Evolutionary conservation across 2,113 vertebrate genomes (phyloP).

Genomic region (Microcebus jonahi): DNA sequence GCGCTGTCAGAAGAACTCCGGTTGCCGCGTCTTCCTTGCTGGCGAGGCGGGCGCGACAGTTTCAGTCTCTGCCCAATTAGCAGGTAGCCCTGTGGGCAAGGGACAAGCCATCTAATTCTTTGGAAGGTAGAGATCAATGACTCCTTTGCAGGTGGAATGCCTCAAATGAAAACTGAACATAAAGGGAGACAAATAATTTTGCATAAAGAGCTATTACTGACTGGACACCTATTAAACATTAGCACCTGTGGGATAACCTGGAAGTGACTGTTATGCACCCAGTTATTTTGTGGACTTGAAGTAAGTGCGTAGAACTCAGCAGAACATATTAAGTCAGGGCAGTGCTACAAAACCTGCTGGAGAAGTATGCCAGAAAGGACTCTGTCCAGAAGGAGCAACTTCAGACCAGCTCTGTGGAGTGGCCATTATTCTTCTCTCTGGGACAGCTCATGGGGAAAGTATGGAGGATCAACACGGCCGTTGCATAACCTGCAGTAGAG

Average conservation of each 20-base stretch:
- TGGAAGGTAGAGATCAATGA: background rate
- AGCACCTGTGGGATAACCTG: background rate
- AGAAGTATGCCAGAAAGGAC: background rate
- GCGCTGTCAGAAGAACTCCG: too few species aligned
- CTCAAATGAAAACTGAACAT: background rate
- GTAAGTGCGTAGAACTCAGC: background rate
- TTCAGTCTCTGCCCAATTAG: background rate
- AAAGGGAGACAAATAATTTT: background rate
- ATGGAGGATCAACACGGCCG: accelerated
- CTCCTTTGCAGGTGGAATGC: background rate
- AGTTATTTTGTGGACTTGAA: background rate
- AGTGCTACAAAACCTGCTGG: background rate
- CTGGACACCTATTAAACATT: background rate
- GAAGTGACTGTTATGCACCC: background rate
- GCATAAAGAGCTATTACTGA: background rate
- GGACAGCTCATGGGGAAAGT: background rate
- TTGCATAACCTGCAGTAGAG: background rate
- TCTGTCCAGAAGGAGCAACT: background rate
- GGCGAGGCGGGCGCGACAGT: too few species aligned
- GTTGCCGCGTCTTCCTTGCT: too few species aligned
- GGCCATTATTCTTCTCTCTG: too few species aligned
- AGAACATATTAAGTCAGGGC: too few species aligned
- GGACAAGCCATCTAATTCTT: background rate
- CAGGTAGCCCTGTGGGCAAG: background rate
- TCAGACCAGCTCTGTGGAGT: background rate